Evolutionary conservation across 2,113 vertebrate genomes (phyloP).

Genomic region (Scomber japonicus): DNA sequence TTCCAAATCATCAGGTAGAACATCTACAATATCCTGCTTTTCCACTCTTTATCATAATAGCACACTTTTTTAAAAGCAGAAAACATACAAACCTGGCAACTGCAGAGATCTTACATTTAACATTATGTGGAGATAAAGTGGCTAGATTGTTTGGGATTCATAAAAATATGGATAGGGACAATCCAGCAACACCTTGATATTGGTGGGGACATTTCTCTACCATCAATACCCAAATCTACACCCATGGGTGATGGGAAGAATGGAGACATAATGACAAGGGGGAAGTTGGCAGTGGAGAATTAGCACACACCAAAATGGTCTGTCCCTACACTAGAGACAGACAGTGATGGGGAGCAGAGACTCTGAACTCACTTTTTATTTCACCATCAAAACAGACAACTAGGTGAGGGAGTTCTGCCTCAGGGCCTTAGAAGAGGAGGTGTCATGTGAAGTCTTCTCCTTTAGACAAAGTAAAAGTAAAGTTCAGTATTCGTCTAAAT

Average conservation of each 20-base stretch:
- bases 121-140: no score
- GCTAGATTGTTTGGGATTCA: no score
- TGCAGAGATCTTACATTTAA: no score
- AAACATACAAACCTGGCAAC: no score
- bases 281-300: slow-evolving; percentile 12
- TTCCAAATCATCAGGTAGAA: no score
- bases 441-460: slow-evolving; percentile 32
- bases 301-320: not conserved
- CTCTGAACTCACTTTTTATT: slow-evolving; percentile 37
- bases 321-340: slow-evolving; percentile 13
- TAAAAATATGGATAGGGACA: no score
- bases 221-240: no score
- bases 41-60: no score
- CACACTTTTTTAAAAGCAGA: no score
- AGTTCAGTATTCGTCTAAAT: slow-evolving; percentile 37
- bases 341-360: slow-evolving; percentile 13
- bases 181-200: no score
- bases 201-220: no score
- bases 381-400: slow-evolving; percentile 44
- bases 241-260: not conserved
- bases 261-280: not conserved
- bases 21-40: no score
- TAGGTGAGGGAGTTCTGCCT: slow-evolving; percentile 31
- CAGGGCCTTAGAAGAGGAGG: slow-evolving; percentile 7
- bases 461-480: slow-evolving; percentile 6